These are phyloP conservation scores for Corydoras sp. DNA, from an alignment of 2,113 vertebrate genomes.

Conservation along the genomic window DNA sequence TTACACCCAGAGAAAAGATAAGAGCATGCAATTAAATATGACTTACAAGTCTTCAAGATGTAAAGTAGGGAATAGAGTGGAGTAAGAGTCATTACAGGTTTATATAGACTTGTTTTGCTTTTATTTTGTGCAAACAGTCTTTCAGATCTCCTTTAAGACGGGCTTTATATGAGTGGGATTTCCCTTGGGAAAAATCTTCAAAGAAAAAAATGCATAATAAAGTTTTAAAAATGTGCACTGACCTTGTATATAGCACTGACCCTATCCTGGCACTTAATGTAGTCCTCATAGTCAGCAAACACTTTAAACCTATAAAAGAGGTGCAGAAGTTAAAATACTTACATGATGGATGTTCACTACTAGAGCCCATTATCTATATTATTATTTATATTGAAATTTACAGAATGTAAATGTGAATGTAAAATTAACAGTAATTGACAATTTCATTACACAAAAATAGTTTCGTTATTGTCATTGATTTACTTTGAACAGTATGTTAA, in stretches of 20 bases:
- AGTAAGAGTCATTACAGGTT: neutral
- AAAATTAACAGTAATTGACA: too few species aligned
- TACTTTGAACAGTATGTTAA: too few species aligned
- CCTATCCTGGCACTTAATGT: conserved; percentile 81
- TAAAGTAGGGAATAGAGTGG: neutral
- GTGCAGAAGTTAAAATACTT: neutral
- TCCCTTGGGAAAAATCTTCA: neutral
- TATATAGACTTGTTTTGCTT: neutral
- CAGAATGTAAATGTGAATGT: too few species aligned
- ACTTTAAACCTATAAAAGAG: conserved; percentile 76
- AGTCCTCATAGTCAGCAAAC: conserved; percentile 87
- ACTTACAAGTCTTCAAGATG: too few species aligned
- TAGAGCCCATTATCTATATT: too few species aligned
- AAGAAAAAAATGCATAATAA: too few species aligned
- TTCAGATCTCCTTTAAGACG: neutral
- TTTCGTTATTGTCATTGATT: too few species aligned
- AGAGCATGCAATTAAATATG: too few species aligned
- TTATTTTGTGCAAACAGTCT: neutral
- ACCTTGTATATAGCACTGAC: conserved; percentile 86
- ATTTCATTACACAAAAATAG: too few species aligned
- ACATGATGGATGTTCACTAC: too few species aligned
- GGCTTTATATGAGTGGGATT: neutral
- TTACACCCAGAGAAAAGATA: too few species aligned
- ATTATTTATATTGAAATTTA: too few species aligned
- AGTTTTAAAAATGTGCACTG: conserved; percentile 29